phyloP scores from a whole-genome alignment of 2,888 invertebrate genomes.

The Sabellastarte sp. region DNA sequence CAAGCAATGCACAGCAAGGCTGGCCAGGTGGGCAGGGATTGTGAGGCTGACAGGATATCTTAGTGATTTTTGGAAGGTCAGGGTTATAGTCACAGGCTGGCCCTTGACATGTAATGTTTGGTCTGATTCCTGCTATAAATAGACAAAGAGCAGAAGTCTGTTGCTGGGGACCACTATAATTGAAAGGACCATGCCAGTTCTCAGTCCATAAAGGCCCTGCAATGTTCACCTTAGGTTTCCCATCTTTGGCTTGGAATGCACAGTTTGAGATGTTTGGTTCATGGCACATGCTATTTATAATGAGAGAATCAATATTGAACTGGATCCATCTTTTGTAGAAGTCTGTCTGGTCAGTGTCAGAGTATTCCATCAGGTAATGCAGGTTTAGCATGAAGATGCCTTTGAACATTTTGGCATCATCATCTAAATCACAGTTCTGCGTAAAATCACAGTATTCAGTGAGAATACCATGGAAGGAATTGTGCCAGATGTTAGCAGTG shows the following conservation, averaged over 20 bases:
- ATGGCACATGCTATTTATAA: background rate
- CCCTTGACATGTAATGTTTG: background rate
- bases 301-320: background rate
- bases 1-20: background rate
- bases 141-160: background rate
- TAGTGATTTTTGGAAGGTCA: background rate
- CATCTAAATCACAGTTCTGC: background rate
- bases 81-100: background rate
- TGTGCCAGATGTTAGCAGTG: background rate
- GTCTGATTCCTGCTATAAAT: background rate
- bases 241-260: background rate
- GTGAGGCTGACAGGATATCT: background rate
- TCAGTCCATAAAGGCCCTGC: background rate
- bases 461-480: background rate
- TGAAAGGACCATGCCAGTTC: background rate
- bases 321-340: background rate
- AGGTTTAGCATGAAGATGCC: background rate
- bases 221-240: background rate
- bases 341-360: background rate
- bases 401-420: slow-evolving; percentile 4
- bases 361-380: background rate
- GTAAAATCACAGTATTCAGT: background rate
- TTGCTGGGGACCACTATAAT: background rate
- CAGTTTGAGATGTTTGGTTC: background rate
- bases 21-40: background rate